These are phyloP conservation scores for Pharmacophagus antenor DNA, from an alignment of 2,888 invertebrate species.

Conservation along the genomic window DNA sequence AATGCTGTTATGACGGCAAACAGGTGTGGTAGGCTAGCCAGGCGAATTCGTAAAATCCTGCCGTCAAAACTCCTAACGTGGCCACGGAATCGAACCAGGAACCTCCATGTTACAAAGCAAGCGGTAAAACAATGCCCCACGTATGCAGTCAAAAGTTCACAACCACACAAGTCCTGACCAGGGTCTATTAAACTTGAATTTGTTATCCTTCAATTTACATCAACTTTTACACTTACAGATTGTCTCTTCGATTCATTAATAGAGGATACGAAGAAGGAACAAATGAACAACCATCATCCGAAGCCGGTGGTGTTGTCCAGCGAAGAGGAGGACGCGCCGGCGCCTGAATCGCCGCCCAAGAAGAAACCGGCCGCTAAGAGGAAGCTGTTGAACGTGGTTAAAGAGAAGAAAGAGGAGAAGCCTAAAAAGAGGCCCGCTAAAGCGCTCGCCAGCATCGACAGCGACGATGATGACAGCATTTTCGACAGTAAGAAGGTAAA, in stretches of 20 bases:
- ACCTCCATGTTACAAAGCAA: no score
- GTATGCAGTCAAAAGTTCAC: not conserved
- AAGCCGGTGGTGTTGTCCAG: constrained; percentile 47
- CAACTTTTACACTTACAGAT: constrained; percentile 55
- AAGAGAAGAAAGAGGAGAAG: constrained; percentile 52
- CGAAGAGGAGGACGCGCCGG: constrained; percentile 43
- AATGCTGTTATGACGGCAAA: not conserved
- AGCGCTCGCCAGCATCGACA: constrained; percentile 53
- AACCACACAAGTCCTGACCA: no score
- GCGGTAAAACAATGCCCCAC: no score
- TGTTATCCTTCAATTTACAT: no score
- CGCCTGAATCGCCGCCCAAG: constrained; percentile 50
- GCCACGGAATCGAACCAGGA: not conserved
- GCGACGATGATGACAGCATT: constrained; percentile 74
- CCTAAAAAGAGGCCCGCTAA: constrained; percentile 68
- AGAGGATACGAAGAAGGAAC: constrained; percentile 69
- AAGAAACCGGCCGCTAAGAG: constrained; percentile 62
- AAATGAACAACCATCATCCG: constrained; percentile 36
- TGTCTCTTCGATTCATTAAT: constrained; percentile 76
- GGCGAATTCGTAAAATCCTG: not conserved
- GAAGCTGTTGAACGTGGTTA: constrained; percentile 53
- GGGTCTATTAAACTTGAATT: no score
- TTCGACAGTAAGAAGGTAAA: constrained; percentile 73
- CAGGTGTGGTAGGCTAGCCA: not conserved
- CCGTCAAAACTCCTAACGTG: not conserved